Evolutionary conservation across 2,113 vertebrate species (phyloP), one percentile per base, ranked within the genome.

Genomic region (Apeltes quadracus): DNA sequence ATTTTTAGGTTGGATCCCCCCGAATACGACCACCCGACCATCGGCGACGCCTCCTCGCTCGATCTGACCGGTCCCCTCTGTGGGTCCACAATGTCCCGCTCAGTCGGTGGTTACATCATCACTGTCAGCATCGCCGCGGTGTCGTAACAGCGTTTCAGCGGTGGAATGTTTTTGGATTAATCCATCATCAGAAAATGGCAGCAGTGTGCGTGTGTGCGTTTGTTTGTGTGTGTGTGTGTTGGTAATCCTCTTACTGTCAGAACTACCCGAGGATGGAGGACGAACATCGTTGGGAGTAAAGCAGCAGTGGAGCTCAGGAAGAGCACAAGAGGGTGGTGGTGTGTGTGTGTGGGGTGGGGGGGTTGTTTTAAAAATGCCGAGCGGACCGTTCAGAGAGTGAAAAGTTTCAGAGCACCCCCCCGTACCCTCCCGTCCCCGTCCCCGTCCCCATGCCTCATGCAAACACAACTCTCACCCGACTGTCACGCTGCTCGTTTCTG

Each of bases 151-250:
- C 72, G 27, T 16, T 79, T 85, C 77, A 76, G 67, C 46, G 56
- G 79, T 87, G 75, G 81, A 81, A 85, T 91, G 90, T 85, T 88
- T 23, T 88, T 76, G 90, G 90, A 92, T 91, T 94, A 92, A 90
- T 80, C 87, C 65, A 48, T 87, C 89, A 85, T 90, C 88, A 85
- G 87, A 87, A 91, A 91, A 91, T 89, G 89, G 88, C 79, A 88
- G 75, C 68, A 69, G 79, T 79, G 69, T 69, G 55, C 53, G 54
- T 59, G 51, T 61, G 61, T 58, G 32, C n/a, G 55, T 57, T 23
- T 54, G 23, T 65, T 39, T 78, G 70, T 82, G 72, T 79, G 62
- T 73, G 46, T 48, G 55, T 64, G 36, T 61, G 55, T 72, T 41
- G 46, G 25, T 92, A 92, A 92, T 92, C 90, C 87, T 87, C 85